Base-by-base conservation (phyloP, 2,797 vertebrate genomes). In the Spea hammondii region DNA sequence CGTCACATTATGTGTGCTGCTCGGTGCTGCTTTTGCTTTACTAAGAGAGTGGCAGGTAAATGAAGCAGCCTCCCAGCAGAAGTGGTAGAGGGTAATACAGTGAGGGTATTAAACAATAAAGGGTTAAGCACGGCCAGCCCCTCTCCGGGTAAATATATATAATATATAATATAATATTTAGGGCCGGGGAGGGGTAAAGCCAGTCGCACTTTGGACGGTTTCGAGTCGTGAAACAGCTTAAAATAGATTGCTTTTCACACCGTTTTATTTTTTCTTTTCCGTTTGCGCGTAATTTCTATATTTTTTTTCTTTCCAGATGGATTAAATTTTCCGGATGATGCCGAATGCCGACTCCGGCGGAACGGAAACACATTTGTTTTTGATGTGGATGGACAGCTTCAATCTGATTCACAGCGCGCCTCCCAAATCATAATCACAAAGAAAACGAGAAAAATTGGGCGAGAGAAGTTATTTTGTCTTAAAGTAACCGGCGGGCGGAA, bases 221-320 rank as follows among this genome's bases (percentile, higher is more conserved):
- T 12, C 68, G 49, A 70, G 44, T 53, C 57, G 53, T 71, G 70
- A 45, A 46, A 57, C 51, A 57, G 70, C 70, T 45, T 57, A 46
- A 71, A 72, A 72, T 72, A 72, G 70, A 72, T 72, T 72, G 70
- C 55, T 60, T 72, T 72, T 57, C 55, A 53, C 55, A 60, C 70
- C 60, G 55, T 72, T 62, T 72, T 62, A 72, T 72, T 60, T 62
- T 49, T 60, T 60, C 70, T 62, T 72, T 72, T 72, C 13, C 62
- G 47, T 72, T 44, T 47, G 55, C 70, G 17, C 70, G 49, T 62
- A 48, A 60, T 62, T 72, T 72, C 70, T 57, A 49, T 32, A 0
- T 32, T 32, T 32, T 14, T 76, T 14, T 76, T 2, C 68, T 74
- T 59, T 72, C 46, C 70, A 72, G 70, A 72, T 60, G 70, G 70